A percentile compares a stretch with the other conserved stretches of the same genome.
phyloP scores from a whole-genome alignment of 2,888 invertebrate species.

The Nephrotoma appendiculata region DNA sequence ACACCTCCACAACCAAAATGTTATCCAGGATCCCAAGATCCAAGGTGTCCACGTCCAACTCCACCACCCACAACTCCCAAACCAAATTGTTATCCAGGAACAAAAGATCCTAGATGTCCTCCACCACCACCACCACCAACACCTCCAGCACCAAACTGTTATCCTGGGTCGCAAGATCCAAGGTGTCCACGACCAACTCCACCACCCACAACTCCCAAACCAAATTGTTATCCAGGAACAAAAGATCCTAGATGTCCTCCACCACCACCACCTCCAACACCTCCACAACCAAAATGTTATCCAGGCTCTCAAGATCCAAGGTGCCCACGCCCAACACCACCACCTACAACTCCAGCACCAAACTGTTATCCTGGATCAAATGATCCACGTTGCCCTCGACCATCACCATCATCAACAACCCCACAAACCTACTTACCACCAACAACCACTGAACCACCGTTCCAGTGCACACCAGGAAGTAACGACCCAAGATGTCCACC shows the following conservation, averaged over 20 bases:
- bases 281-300: constrained; percentile 17
- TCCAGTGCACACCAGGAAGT: constrained; percentile 16
- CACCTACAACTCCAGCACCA: constrained; percentile 20
- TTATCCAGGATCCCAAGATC: constrained; percentile 23
- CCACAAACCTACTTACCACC: constrained; percentile 19
- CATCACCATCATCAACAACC: constrained; percentile 12
- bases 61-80: constrained; percentile 23
- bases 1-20: constrained; percentile 16
- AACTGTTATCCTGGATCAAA: constrained; percentile 18
- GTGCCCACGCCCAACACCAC: constrained; percentile 19
- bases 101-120: constrained; percentile 24
- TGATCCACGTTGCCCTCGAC: constrained; percentile 24
- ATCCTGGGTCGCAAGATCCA: constrained; percentile 26
- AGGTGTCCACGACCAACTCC: constrained; percentile 23
- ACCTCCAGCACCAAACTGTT: constrained; percentile 12
- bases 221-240: constrained; percentile 23
- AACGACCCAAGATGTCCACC: constrained; percentile 16
- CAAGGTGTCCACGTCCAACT: constrained; percentile 21
- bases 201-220: constrained; percentile 9
- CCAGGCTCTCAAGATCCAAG: constrained; percentile 25
- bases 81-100: constrained; percentile 22
- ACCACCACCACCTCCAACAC: constrained; percentile 14
- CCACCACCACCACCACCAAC: constrained; percentile 15
- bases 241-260: constrained; percentile 22
- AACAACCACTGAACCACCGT: constrained; percentile 17